Percentiles rank a stretch among this genome's conserved stretches.
Conservation (phyloP, 2,113 vertebrate species). For the Oplegnathus fasciatus region DNA sequence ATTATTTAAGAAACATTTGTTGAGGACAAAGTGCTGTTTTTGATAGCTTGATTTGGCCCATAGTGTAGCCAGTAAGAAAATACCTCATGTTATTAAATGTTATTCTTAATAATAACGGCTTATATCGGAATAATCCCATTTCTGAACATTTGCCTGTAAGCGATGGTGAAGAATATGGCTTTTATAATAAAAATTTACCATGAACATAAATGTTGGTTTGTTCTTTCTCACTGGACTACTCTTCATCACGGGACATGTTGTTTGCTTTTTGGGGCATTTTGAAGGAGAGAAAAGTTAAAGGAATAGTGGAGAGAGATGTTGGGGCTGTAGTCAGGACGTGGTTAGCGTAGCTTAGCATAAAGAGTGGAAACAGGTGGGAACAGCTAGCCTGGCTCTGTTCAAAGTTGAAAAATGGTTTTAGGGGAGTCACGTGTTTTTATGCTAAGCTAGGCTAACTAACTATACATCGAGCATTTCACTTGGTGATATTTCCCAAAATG, state of each 20-base stretch:
- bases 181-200: constrained; percentile 78
- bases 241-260: background rate
- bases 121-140: constrained; percentile 68
- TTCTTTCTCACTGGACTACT: background rate
- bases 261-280: background rate
- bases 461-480: background rate
- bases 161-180: constrained; percentile 60
- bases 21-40: constrained; percentile 71
- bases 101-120: constrained; percentile 70
- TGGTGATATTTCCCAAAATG: no score
- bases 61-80: constrained; percentile 78
- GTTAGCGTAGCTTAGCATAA: background rate
- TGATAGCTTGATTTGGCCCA: constrained; percentile 70
- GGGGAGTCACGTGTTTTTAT: background rate
- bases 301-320: background rate
- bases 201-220: background rate
- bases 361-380: background rate
- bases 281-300: background rate
- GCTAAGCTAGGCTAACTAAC: background rate
- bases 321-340: background rate
- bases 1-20: constrained; percentile 84
- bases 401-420: background rate
- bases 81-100: constrained; percentile 82
- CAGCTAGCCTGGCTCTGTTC: background rate
- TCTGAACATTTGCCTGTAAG: constrained; percentile 73